Evolutionary conservation across 2,888 invertebrate species (phyloP), one percentile per base, ranked within the genome.

Genomic region (Villa cingulata): DNA sequence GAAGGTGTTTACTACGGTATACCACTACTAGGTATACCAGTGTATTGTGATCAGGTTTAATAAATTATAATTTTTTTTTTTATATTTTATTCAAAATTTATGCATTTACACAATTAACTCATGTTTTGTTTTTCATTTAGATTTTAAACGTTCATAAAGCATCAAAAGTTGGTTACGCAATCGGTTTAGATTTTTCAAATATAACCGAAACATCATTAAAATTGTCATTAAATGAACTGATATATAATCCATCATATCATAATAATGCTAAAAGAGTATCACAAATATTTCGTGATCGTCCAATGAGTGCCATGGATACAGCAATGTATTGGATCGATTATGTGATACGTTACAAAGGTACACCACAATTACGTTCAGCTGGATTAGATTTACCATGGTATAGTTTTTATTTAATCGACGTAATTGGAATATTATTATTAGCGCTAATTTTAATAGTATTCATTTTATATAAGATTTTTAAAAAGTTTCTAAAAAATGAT

Each of bases 261-360:
- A 53, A 62, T 5, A 66, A 61, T 15, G 58, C 66, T 0, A 52
- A 61, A 37, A 55, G 58, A 15, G 49, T 63, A 3, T 70, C 70
- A 0, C 42, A 51, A 34, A 61, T 67, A 50, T 71, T 70, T 44
- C 62, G 60, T 12, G 71, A 71, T 55, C 64, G 69, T 32, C 66
- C 64, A 0, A 45, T 62, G 51, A 50, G 52, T 17, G 58, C 70
- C 0, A 58, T 67, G 7, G 64, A 66, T 9, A 64, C 56, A 3
- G 67, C 71, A 16, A 57, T 68, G 51, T 71, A 64, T 53, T 71
- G 71, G 72, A 62, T 69, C 29, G 70, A 71, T 45, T 71, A 71
- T 49, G 64, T 68, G 14, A 62, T 70, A 9, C 57, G 67, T 0
- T 64, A 72, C 49, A 62, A 64, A 41, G 71, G 71, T 3, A 70